Evolutionary conservation across 2,797 vertebrate species (phyloP).

Genomic region (Poeciliopsis presidionis): DNA sequence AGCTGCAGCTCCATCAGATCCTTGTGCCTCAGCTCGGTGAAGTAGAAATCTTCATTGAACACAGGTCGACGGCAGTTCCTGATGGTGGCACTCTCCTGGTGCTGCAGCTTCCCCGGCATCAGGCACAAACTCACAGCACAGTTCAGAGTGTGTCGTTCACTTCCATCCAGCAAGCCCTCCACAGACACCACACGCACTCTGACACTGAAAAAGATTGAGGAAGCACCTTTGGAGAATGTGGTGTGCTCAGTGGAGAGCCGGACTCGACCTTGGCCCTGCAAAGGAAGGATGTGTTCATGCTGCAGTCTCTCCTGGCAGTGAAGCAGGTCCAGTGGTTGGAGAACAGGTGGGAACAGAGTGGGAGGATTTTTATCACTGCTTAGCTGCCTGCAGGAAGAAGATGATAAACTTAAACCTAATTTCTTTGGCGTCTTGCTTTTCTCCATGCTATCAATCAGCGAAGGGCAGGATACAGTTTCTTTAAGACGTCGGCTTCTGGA

Average conservation of each 20-base stretch:
- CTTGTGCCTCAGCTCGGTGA: slow-evolving; percentile 64
- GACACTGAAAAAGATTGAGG: slow-evolving; percentile 49
- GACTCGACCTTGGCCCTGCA: slow-evolving; percentile 68
- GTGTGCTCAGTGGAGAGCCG: slow-evolving; percentile 63
- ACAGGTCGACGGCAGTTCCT: slow-evolving; percentile 68
- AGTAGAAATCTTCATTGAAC: slow-evolving; percentile 83
- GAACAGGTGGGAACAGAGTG: slow-evolving; percentile 61
- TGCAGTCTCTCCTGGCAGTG: slow-evolving; percentile 69
- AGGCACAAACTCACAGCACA: slow-evolving; percentile 74
- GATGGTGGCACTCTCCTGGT: slow-evolving; percentile 72
- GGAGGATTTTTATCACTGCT: slow-evolving; percentile 18
- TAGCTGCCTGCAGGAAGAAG: slow-evolving; percentile 19
- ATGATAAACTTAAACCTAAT: slow-evolving; percentile 12
- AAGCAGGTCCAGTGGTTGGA: slow-evolving; percentile 66
- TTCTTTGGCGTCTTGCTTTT: slow-evolving; percentile 18
- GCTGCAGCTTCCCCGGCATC: slow-evolving; percentile 75
- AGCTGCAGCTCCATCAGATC: slow-evolving; percentile 66
- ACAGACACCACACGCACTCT: slow-evolving; percentile 72
- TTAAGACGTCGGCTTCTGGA: slow-evolving; percentile 37
- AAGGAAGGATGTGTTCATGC: slow-evolving; percentile 66
- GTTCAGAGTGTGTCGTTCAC: slow-evolving; percentile 53
- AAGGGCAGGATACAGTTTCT: slow-evolving; percentile 50
- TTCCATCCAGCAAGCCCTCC: slow-evolving; percentile 59
- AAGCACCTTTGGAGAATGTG: slow-evolving; percentile 17
- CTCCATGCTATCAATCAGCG: slow-evolving; percentile 33